Evolutionary conservation across 2,797 vertebrate genomes (phyloP).

Genomic region (Lepus oiostolus): DNA sequence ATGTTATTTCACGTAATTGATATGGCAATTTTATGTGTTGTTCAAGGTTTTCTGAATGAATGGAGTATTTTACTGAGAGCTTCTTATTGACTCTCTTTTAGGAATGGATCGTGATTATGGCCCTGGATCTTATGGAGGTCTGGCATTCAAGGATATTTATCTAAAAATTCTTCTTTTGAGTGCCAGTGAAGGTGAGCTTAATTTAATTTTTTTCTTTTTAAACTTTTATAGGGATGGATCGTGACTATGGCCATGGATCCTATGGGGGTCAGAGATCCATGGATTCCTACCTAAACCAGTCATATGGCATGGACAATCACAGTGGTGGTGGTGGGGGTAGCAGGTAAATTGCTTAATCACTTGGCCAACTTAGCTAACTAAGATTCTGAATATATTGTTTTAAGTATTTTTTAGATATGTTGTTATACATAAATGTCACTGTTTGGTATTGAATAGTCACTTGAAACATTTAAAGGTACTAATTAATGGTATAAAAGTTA

Average conservation of each 20-base stretch:
- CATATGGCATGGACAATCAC: conserved; percentile 92
- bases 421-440: conserved; percentile 73
- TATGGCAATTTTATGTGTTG: conserved; percentile 36
- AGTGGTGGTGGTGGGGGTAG: conserved; percentile 91
- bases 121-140: conserved; percentile 91
- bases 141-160: conserved; percentile 91
- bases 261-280: conserved; percentile 92
- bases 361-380: conserved; percentile 86
- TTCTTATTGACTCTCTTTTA: conserved; percentile 86
- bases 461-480: conserved; percentile 73
- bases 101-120: conserved; percentile 92
- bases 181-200: conserved; percentile 79
- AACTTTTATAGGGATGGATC: conserved; percentile 91
- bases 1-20: conserved; percentile 27
- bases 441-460: conserved; percentile 64
- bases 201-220: conserved; percentile 88
- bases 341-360: conserved; percentile 91
- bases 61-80: conserved; percentile 59
- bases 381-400: conserved; percentile 83
- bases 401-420: conserved; percentile 89
- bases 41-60: conserved; percentile 16
- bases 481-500: conserved; percentile 53
- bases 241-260: conserved; percentile 92
- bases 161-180: conserved; percentile 87
- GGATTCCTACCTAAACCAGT: conserved; percentile 92